A percentile compares a stretch with the other conserved stretches of the same genome.
Evolutionary conservation across 2,113 vertebrate genomes (phyloP).

Genomic region (Micromys minutus): DNA sequence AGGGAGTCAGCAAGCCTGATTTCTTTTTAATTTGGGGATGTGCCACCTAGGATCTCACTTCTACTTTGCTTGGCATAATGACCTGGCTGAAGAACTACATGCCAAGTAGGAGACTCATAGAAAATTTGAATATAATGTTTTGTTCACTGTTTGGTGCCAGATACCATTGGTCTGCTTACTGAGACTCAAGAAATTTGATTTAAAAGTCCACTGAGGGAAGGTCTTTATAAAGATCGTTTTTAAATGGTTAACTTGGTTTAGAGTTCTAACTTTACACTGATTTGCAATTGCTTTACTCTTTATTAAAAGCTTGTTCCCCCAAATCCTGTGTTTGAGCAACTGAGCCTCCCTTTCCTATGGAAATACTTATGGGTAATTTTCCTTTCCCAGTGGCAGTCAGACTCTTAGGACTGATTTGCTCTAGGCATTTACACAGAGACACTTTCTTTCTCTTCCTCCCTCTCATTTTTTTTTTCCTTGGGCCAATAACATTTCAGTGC

Average conservation of each 20-base stretch:
- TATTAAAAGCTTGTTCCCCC: slow-evolving; percentile 6
- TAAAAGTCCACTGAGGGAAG: background rate
- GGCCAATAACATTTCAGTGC: background rate
- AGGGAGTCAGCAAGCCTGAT: slow-evolving; percentile 50
- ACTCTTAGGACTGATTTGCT: slow-evolving; percentile 50
- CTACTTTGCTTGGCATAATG: slow-evolving; percentile 50
- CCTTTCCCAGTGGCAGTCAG: slow-evolving; percentile 4
- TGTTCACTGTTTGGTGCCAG: background rate
- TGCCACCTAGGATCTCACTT: slow-evolving; percentile 72
- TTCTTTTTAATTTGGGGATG: slow-evolving; percentile 74
- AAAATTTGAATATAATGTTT: background rate
- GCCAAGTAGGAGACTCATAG: slow-evolving; percentile 49
- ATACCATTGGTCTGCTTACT: background rate
- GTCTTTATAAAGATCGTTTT: slow-evolving; percentile 15
- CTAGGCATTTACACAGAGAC: slow-evolving; percentile 20
- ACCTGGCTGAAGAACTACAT: slow-evolving; percentile 10
- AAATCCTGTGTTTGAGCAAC: background rate
- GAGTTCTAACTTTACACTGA: slow-evolving; percentile 4
- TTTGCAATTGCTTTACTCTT: slow-evolving; percentile 15
- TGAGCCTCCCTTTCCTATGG: background rate
- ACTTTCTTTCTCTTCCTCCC: slow-evolving; percentile 24
- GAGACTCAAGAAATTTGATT: background rate
- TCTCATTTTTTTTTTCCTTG: slow-evolving; percentile 44
- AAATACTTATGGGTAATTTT: background rate
- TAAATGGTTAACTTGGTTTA: slow-evolving; percentile 42